Base-by-base conservation (phyloP, 2,113 vertebrate genomes). In the Varanus komodoensis region DNA sequence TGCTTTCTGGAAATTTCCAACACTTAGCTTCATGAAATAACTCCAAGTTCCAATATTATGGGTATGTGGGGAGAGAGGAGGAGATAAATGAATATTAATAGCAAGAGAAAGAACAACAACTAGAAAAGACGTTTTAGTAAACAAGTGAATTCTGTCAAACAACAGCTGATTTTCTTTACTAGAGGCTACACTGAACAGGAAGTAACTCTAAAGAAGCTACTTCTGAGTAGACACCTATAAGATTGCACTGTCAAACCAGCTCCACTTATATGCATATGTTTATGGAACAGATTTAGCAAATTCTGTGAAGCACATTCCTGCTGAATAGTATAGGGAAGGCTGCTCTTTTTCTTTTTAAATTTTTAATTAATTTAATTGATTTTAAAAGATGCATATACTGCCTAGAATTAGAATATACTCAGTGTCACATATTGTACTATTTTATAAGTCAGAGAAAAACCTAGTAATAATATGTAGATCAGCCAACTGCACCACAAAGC, bases 361-460 rank as follows among this genome's bases (percentile, higher is more conserved):
- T 32, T 32, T 73, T 73, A 29, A 29, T 71, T 29, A 14, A 32
- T 9, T 32, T 32, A 73, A 73, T 11, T 73, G 32, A 32, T 11
- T 73, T 73, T 29, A 73, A 73, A 29, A 73, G 27, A 73, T 73
- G 32, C n/a, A 11, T 7, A 73, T 73, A 73, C 69, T 29, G 29
- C 27, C 12, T 89, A 92, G 94, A 92, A 89, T 29, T 38, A 88
- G 78, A 11, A 93, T 89, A 90, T 92, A 74, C 50, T 50, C 71
- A 77, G 91, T 79, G 84, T 92, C 83, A 75, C 27, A 64, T 88
- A 64, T 89, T 89, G 38, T 92, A n/a, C 90, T 89, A 90, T 87
- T 79, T 89, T 90, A 84, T 23, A 87, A 90, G 54, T 87, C 87
- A 71, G 68, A 79, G 32, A 0, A 92, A 50, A 89, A 52, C 11